Evolutionary conservation across 2,888 invertebrate species (phyloP).

Genomic region (Sinodicranocentrus sp.): DNA sequence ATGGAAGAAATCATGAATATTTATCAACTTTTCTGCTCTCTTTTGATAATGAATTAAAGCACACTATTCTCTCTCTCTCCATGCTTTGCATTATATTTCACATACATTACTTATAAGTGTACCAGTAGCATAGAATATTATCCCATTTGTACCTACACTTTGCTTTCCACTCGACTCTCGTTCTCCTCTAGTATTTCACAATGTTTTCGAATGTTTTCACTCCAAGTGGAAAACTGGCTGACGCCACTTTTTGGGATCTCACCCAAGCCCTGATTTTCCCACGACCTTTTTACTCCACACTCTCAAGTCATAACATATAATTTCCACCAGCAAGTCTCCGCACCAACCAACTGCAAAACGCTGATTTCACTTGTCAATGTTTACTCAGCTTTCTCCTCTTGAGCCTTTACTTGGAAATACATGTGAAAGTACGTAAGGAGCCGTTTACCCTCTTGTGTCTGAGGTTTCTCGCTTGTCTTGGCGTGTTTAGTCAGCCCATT

Average conservation of each 20-base stretch:
- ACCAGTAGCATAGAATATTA: no score
- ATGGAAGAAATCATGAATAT: conserved; percentile 57
- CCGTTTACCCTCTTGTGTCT: conserved; percentile 4
- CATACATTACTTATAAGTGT: no score
- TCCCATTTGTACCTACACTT: no score
- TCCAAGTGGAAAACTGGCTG: conserved; percentile 21
- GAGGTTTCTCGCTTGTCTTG: conserved; percentile 41
- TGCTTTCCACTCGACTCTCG: no score
- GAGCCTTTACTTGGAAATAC: conserved; percentile 5
- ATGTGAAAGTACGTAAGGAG: no score
- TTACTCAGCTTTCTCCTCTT: conserved; percentile 47
- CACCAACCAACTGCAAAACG: conserved; percentile 35
- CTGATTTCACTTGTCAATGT: conserved; percentile 67
- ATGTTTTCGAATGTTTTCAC: conserved; percentile 11
- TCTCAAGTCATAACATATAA: conserved; percentile 9
- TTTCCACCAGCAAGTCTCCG: background rate
- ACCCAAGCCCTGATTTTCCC: conserved; percentile 42
- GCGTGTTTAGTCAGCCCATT: conserved; percentile 47
- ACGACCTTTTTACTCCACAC: conserved; percentile 32
- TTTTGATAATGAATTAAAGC: conserved; percentile 66
- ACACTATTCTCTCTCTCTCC: no score
- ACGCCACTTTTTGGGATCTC: conserved; percentile 31
- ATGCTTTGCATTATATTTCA: no score
- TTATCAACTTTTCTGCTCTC: conserved; percentile 63
- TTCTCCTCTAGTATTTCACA: no score